A percentile compares a stretch with the other conserved stretches of the same genome.
These are phyloP conservation scores for Lasioglossum vierecki DNA, from an alignment of 2,888 invertebrate species.

Conservation along the genomic window DNA sequence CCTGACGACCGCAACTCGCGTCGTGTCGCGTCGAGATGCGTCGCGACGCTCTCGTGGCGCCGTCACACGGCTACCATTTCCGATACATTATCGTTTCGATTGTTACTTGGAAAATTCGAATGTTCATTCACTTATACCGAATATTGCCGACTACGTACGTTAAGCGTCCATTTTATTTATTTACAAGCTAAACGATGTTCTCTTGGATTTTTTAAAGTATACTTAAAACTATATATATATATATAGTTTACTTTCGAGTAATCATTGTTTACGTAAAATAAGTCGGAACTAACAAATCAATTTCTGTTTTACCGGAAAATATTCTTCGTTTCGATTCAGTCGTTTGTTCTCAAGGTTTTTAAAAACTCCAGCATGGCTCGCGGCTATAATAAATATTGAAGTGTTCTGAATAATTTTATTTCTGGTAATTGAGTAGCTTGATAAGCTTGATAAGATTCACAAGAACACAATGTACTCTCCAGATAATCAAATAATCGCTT, in stretches of 20 bases:
- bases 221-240: too few relatives aligned
- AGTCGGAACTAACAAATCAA: neutral
- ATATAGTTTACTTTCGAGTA: neutral
- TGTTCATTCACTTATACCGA: neutral
- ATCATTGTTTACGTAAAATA: neutral
- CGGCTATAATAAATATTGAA: neutral
- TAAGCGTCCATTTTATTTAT: neutral
- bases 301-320: neutral
- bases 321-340: neutral
- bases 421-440: neutral
- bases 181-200: neutral
- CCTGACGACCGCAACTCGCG: constrained; percentile 73
- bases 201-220: neutral
- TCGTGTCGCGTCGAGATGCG: constrained; percentile 76
- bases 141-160: neutral
- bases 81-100: constrained; percentile 18
- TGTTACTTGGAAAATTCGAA: neutral
- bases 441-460: neutral
- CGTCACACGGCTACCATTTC: constrained; percentile 68
- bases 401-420: neutral
- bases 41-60: constrained; percentile 75
- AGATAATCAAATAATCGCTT: neutral
- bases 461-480: neutral
- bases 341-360: neutral
- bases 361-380: neutral